Evolutionary conservation across 2,888 invertebrate genomes (phyloP), one percentile per base, ranked within the genome.

Genomic region (Sphinx pinastri): DNA sequence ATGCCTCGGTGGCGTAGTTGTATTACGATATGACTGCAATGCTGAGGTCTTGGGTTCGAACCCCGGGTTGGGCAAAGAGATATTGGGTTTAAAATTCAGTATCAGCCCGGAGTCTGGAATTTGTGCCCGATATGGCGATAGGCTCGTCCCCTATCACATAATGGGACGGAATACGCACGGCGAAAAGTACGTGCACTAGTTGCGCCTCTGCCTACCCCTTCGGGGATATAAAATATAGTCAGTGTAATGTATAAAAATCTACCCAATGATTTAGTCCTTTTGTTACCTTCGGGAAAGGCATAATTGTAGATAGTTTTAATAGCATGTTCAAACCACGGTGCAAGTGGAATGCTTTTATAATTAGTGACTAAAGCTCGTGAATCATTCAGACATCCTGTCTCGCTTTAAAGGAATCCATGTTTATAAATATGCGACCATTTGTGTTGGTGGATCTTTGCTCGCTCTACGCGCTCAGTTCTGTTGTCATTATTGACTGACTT

Each of bases 321-420:
- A 45, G 60, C 54, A 63, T 19, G 69, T 63, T 69, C 25, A 52
- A 16, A 54, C 59, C 54, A 63, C 69, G 45, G 14, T 25, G 63
- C 31, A 55, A 49, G 60, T 67, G 71, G 71, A 51, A 68, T 69
- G 73, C 72, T 73, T 83, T 83, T 84, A 85, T 83, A 87, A 86
- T 88, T 88, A 88, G 86, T 83, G 84, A 78, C 82, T 71, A 71
- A 77, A 76, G 78, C 79, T 82, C 83, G 80, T 88, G 87, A 87
- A 86, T 87, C 88, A 88, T 82, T 79, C 78, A 80, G 68, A 79
- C 81, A 81, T 80, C 80, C 81, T 81, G 84, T 76, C 75, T 75
- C 68, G 68, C 75, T 77, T 76, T 67, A 69, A 77, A 76, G 77
- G 80, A 80, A 77, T 77, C 76, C 74, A 74, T 77, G 79, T 75